A percentile compares a stretch with the other conserved stretches of the same genome.
Conservation (phyloP, 2,113 vertebrate genomes). For the Pterophyllum scalare region DNA sequence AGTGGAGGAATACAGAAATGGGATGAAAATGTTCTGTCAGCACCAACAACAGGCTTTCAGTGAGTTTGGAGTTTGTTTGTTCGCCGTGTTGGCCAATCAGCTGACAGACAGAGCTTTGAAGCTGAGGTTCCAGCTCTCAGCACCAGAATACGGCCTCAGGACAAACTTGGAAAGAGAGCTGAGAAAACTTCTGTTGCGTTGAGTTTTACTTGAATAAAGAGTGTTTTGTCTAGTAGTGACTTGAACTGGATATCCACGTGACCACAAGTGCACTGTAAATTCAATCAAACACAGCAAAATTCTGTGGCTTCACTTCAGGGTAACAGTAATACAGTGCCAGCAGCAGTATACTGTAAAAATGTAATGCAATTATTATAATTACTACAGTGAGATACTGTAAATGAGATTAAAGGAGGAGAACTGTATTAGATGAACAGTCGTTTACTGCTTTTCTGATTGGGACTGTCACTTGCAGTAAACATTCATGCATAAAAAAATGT, state of each 20-base stretch:
- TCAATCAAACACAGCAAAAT: background rate
- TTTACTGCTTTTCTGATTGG: background rate
- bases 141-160: background rate
- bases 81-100: constrained; percentile 14
- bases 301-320: background rate
- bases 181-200: background rate
- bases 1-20: constrained; percentile 28
- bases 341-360: background rate
- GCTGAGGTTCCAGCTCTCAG: constrained; percentile 13
- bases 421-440: too few species aligned
- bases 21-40: constrained; percentile 56
- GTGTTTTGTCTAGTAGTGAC: background rate
- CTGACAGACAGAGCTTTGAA: constrained; percentile 65
- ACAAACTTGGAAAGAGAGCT: constrained; percentile 2
- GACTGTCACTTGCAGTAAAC: background rate
- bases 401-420: background rate
- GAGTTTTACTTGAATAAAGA: background rate
- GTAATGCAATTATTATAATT: background rate
- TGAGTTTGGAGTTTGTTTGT: constrained; percentile 25
- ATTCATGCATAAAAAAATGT: background rate
- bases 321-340: background rate
- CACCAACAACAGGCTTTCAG: constrained; percentile 42
- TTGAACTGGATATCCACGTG: background rate
- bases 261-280: background rate
- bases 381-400: background rate